Evolutionary conservation across 2,797 vertebrate genomes (phyloP).

Genomic region (Nyctibius grandis): DNA sequence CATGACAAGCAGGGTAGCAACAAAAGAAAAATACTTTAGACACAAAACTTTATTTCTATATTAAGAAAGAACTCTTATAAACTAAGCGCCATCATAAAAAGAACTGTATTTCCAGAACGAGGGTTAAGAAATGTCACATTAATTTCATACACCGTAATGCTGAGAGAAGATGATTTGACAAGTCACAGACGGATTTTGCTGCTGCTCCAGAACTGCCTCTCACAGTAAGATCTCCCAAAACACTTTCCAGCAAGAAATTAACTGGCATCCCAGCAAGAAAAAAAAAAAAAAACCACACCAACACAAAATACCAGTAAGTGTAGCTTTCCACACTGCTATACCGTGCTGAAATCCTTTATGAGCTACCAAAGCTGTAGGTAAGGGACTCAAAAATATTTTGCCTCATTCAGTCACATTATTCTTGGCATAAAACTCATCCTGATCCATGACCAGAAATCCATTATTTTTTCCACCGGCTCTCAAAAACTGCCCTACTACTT

Average conservation of each 20-base stretch:
- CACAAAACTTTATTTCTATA: neutral
- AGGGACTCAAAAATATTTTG: neutral
- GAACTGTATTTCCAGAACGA: neutral
- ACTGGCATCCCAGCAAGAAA: neutral
- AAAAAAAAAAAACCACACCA: neutral
- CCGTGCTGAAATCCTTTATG: neutral
- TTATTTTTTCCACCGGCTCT: neutral
- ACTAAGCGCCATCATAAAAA: neutral
- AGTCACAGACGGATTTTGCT: neutral
- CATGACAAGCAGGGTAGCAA: neutral
- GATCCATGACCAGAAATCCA: neutral
- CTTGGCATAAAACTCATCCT: neutral
- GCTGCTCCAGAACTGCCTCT: neutral
- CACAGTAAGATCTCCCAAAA: neutral
- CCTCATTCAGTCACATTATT: neutral
- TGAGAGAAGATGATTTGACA: neutral
- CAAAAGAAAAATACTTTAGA: neutral
- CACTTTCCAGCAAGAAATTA: neutral
- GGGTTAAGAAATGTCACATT: neutral
- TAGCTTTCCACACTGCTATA: neutral
- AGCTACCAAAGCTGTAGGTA: neutral
- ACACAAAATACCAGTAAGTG: neutral
- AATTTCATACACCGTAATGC: neutral
- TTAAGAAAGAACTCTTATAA: neutral
- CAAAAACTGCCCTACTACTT: neutral